These are phyloP conservation scores for Schizopygopsis pylzovi DNA, from an alignment of 2,797 vertebrate species.

Conservation along the genomic window DNA sequence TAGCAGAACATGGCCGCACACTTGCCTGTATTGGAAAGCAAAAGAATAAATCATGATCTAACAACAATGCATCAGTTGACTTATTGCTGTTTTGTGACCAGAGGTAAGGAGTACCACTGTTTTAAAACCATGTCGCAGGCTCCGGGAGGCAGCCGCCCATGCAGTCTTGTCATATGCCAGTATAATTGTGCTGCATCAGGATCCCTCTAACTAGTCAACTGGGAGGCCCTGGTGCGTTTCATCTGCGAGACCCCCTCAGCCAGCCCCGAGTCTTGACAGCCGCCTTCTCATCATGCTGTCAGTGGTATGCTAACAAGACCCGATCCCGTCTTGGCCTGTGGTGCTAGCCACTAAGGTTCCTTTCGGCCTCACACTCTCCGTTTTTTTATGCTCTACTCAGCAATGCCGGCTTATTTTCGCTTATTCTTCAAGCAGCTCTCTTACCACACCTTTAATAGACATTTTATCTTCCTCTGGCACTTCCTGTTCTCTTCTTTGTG, in stretches of 20 bases:
- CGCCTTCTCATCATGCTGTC: conserved; percentile 93
- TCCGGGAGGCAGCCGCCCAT: conserved; percentile 84
- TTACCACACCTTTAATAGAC: conserved; percentile 55
- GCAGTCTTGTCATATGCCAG: conserved; percentile 94
- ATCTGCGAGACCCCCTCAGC: conserved; percentile 75
- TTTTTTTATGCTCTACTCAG: conserved; percentile 48
- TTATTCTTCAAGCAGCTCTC: conserved; percentile 21
- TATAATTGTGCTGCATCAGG: conserved; percentile 90
- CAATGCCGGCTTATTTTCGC: conserved; percentile 30
- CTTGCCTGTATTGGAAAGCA: conserved; percentile 82
- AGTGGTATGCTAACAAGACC: conserved; percentile 95
- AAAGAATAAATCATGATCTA: conserved; percentile 96
- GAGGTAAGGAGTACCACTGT: conserved; percentile 85
- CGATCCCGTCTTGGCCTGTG: conserved; percentile 83
- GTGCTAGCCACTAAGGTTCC: conserved; percentile 75
- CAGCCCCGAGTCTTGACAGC: conserved; percentile 88
- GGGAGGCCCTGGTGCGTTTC: conserved; percentile 83
- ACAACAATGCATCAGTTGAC: conserved; percentile 92
- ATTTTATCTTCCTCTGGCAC: conserved; percentile 39
- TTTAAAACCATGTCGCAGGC: conserved; percentile 83
- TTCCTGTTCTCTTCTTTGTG: conserved; percentile 63
- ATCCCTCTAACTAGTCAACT: conserved; percentile 94
- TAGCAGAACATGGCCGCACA: conserved; percentile 79
- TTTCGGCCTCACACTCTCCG: conserved; percentile 42
- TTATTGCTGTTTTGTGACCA: conserved; percentile 92